These are phyloP conservation scores for Zelleria hepariella DNA, from an alignment of 2,888 invertebrate species.

Conservation along the genomic window DNA sequence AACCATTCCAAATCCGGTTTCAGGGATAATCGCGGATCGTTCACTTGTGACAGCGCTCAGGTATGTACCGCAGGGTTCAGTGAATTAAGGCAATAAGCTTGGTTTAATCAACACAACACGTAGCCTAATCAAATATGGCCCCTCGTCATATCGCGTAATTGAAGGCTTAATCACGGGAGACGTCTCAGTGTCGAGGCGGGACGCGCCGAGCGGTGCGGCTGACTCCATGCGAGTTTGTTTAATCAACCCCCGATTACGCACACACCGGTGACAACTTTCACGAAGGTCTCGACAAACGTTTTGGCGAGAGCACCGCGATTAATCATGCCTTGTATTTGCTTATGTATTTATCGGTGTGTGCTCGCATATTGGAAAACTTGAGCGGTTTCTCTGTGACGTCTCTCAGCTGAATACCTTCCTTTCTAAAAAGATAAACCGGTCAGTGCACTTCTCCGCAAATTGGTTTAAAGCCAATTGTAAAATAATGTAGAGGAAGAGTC, in stretches of 20 bases:
- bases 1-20: slow-evolving; percentile 37
- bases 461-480: not conserved
- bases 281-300: slow-evolving; percentile 18
- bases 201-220: slow-evolving; percentile 20
- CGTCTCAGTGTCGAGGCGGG: slow-evolving; percentile 38
- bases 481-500: not conserved
- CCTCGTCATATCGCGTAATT: slow-evolving; percentile 66
- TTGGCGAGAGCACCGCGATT: slow-evolving; percentile 1
- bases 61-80: slow-evolving; percentile 40
- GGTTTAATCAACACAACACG: slow-evolving; percentile 68
- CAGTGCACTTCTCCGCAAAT: not conserved
- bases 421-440: not conserved
- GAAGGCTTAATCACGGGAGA: slow-evolving; percentile 67
- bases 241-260: slow-evolving; percentile 49
- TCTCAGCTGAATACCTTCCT: not conserved
- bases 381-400: not conserved
- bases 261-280: slow-evolving; percentile 34
- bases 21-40: slow-evolving; percentile 21
- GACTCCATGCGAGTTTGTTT: slow-evolving; percentile 35
- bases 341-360: not conserved
- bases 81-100: slow-evolving; percentile 65
- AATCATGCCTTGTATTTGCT: slow-evolving; percentile 5
- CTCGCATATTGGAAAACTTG: not conserved
- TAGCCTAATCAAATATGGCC: slow-evolving; percentile 69
- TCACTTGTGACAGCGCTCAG: slow-evolving; percentile 17